These are phyloP conservation scores for Elysia chlorotica DNA, from an alignment of 1,140 invertebrate genomes.

Conservation along the genomic window DNA sequence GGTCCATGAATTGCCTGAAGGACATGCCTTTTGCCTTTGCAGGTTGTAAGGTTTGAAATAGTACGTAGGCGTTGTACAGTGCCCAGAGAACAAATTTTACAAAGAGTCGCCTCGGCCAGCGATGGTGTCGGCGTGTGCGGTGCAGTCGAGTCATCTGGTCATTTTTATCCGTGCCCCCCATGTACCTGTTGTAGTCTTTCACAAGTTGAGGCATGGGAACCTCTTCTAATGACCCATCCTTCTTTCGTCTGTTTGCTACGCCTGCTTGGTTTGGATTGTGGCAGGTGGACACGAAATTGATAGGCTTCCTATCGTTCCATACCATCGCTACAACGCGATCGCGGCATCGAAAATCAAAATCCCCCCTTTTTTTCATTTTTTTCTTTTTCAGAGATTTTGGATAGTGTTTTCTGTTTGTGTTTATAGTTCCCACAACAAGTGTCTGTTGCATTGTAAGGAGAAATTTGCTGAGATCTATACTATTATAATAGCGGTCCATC, in stretches of 20 bases:
- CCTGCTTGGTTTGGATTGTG: background rate
- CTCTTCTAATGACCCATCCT: background rate
- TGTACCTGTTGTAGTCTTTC: background rate
- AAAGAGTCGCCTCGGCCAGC: background rate
- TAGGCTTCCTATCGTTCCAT: background rate
- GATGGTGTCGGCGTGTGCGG: background rate
- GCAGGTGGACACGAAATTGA: background rate
- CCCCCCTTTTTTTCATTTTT: background rate
- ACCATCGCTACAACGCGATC: background rate
- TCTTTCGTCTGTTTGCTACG: background rate
- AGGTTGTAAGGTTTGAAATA: background rate
- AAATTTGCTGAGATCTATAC: constrained; percentile 42
- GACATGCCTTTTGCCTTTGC: background rate
- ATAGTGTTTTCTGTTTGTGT: constrained; percentile 18
- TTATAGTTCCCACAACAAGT: constrained; percentile 19
- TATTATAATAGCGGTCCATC: constrained; percentile 63
- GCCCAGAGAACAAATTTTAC: background rate
- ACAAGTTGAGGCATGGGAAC: background rate
- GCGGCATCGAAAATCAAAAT: background rate
- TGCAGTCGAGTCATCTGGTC: background rate
- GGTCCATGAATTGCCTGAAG: background rate
- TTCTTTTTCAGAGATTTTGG: constrained; percentile 1
- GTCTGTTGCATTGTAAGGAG: constrained; percentile 48
- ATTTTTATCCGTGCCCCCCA: constrained; percentile 4
- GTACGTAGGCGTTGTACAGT: background rate